Evolutionary conservation across 53 echinoderm and acorn worm species (phyloP).

Genomic region (Mesocentrotus franciscanus): DNA sequence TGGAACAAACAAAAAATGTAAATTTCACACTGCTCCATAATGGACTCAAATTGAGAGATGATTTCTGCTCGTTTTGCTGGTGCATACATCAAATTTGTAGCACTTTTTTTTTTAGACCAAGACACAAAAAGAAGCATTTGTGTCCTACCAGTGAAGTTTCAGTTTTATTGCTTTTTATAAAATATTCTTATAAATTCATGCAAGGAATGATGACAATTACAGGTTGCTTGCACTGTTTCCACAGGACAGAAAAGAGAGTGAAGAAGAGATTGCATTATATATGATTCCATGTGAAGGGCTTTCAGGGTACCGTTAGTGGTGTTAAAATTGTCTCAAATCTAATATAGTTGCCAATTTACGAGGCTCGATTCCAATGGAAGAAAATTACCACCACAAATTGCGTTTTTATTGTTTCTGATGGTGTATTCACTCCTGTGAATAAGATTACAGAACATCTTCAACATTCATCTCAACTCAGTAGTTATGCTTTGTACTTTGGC

Average conservation of each 20-base stretch:
- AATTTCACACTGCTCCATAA: too few relatives aligned
- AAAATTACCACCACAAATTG: background rate
- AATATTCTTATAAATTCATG: background rate
- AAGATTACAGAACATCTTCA: background rate
- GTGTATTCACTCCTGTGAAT: background rate
- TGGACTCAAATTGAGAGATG: too few relatives aligned
- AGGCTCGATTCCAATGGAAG: background rate
- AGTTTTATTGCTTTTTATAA: too few relatives aligned
- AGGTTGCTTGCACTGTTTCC: background rate
- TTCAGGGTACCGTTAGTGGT: background rate
- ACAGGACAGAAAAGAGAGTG: background rate
- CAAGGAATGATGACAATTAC: background rate
- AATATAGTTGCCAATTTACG: background rate
- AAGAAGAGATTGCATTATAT: background rate
- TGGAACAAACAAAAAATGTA: too few relatives aligned
- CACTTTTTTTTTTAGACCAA: too few relatives aligned
- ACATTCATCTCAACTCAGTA: background rate
- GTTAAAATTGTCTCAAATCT: conserved; percentile 12
- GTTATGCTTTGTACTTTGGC: background rate
- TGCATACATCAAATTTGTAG: too few relatives aligned
- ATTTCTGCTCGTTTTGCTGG: too few relatives aligned
- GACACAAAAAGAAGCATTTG: too few relatives aligned
- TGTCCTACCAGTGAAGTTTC: too few relatives aligned
- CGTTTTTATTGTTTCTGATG: background rate
- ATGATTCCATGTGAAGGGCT: background rate